Conservation (phyloP, 2,113 vertebrate genomes). For the Cephalopholis sonnerati region DNA sequence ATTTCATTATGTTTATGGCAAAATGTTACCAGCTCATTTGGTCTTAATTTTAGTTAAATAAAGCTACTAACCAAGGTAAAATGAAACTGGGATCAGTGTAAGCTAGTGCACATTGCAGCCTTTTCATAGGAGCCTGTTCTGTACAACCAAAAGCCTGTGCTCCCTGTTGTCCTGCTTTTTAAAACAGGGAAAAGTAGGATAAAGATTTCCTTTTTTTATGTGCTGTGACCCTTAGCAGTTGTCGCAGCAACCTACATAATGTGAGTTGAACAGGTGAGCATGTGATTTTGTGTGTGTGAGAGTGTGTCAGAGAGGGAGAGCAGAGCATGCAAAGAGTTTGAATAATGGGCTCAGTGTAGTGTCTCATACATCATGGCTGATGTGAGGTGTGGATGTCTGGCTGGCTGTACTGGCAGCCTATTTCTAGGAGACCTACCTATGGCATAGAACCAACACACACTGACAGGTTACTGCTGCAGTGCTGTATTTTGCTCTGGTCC, state of each 20-base stretch:
- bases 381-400: conserved; percentile 29
- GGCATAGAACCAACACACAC: conserved; percentile 45
- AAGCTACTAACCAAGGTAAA: background rate
- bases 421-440: conserved; percentile 67
- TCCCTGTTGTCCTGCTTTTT: conserved; percentile 36
- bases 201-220: conserved; percentile 18
- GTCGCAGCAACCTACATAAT: conserved; percentile 57
- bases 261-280: conserved; percentile 18
- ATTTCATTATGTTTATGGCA: too few relatives aligned
- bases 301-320: conserved; percentile 7
- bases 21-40: too few relatives aligned
- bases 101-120: background rate
- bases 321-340: conserved; percentile 25
- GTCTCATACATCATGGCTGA: conserved; percentile 61
- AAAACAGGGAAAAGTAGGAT: conserved; percentile 51
- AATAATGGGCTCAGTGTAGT: conserved; percentile 40
- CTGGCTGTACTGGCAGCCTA: conserved; percentile 39
- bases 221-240: conserved; percentile 32
- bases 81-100: background rate
- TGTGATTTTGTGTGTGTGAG: conserved; percentile 12
- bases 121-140: background rate
- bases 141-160: background rate
- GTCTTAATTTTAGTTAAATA: background rate
- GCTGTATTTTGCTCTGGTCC: conserved; percentile 46
- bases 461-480: conserved; percentile 57